Evolutionary conservation across 2,888 invertebrate species (phyloP).

Genomic region (Deilephila elpenor): DNA sequence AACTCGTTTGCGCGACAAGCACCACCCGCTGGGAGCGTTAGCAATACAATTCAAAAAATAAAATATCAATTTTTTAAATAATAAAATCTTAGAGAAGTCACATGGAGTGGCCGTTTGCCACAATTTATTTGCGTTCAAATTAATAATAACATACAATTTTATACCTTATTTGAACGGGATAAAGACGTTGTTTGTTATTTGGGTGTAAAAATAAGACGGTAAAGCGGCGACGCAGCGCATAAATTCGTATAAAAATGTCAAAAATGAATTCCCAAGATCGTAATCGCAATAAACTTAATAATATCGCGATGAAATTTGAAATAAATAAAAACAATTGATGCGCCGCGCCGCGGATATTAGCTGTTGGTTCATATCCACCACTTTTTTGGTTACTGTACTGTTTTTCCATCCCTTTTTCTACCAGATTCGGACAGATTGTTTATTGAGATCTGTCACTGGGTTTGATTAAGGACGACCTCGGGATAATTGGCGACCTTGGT

Average conservation of each 20-base stretch:
- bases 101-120: slow-evolving; percentile 69
- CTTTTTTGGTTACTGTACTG: slow-evolving; percentile 40
- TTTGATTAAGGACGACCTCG: slow-evolving; percentile 23
- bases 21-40: slow-evolving; percentile 80
- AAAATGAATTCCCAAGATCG: slow-evolving; percentile 82
- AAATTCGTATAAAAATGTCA: slow-evolving; percentile 84
- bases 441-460: slow-evolving; percentile 24
- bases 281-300: slow-evolving; percentile 83
- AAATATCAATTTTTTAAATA: slow-evolving; percentile 82
- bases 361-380: slow-evolving; percentile 44
- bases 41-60: slow-evolving; percentile 79
- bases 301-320: slow-evolving; percentile 81
- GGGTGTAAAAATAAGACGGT: slow-evolving; percentile 46
- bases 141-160: slow-evolving; percentile 45
- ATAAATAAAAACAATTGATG: slow-evolving; percentile 76
- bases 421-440: slow-evolving; percentile 27
- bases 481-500: slow-evolving; percentile 13
- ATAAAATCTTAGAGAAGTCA: slow-evolving; percentile 82
- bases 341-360: slow-evolving; percentile 72
- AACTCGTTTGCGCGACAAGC: slow-evolving; percentile 42
- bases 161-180: slow-evolving; percentile 53
- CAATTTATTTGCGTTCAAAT: slow-evolving; percentile 46
- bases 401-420: slow-evolving; percentile 39
- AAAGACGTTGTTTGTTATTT: slow-evolving; percentile 44
- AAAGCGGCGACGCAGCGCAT: slow-evolving; percentile 68